Evolutionary conservation across 1,140 invertebrate species (phyloP).

Genomic region (Camponotus floridanus): DNA sequence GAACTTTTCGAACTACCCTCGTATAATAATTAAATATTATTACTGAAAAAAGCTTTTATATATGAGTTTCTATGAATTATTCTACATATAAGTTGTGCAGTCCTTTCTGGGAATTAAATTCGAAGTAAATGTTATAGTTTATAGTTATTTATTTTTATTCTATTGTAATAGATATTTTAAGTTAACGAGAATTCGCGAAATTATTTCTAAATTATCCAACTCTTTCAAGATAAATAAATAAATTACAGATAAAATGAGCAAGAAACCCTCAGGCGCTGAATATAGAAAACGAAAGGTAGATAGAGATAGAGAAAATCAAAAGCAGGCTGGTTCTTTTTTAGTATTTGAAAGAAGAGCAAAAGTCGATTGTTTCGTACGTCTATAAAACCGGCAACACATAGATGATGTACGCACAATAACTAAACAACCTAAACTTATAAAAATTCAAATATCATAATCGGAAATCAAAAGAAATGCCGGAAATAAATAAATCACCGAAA

Average conservation of each 20-base stretch:
- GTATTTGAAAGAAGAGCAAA: not conserved
- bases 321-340: not conserved
- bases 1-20: too few relatives aligned
- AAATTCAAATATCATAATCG: not conserved
- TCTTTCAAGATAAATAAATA: not conserved
- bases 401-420: not conserved
- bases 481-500: not conserved
- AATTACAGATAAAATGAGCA: constrained; percentile 8
- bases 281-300: not conserved
- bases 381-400: not conserved
- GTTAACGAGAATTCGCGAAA: not conserved
- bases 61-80: too few relatives aligned
- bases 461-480: not conserved
- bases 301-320: constrained; percentile 1
- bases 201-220: not conserved
- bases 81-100: too few relatives aligned
- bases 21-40: too few relatives aligned
- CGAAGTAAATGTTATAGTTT: not conserved
- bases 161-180: constrained; percentile 14
- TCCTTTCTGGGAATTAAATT: not conserved
- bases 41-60: too few relatives aligned
- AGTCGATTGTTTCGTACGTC: not conserved
- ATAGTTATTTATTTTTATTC: not conserved
- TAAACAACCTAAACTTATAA: not conserved
- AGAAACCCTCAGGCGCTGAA: not conserved